Base-by-base conservation (phyloP, 2,797 vertebrate species). In the Schizothorax lantsangensis region DNA sequence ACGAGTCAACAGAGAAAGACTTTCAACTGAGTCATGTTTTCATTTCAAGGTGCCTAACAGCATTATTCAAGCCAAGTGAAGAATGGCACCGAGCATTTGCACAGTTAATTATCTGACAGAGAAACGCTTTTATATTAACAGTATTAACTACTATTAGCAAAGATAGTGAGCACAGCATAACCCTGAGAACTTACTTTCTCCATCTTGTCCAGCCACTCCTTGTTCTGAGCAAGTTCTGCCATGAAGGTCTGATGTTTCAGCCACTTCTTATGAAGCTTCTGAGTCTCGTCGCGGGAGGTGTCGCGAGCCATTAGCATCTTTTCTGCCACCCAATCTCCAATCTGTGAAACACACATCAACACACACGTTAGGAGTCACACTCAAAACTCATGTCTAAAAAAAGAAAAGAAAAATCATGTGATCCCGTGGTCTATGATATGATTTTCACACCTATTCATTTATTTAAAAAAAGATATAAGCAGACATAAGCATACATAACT, bases 241-340 rank as follows among this genome's bases (percentile, higher is more conserved):
- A 97, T 97, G 89, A 98, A 97, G 0, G 97, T 96, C 92, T 97
- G 97, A 93, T 98, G 97, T 94, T 97, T 97, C 89, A 97, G 96
- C 97, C 97, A 97, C 91, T 97, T 96, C 91, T 97, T 97, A 74
- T 96, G 97, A 59, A 97, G 96, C 83, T 97, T 97, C 91, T 97
- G 96, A 78, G 95, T 92, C 88, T 97, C 96, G 62, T 97, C 97
- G 84, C 95, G 90, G 5, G 95, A 95, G 79, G 95, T 93, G 89
- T 97, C 97, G 19, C 96, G 92, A 64, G 96, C 97, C 96, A 96
- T 97, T 88, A 97, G 96, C 96, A 97, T 97, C 94, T 96, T 97
- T 93, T 95, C 96, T 78, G 89, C 94, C 91, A 96, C 94, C 96
- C 96, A 97, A 92, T 96, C 95, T 54, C 95, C 96, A 84, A 97